Evolutionary conservation across 2,888 invertebrate species (phyloP).

Genomic region (Drosophila flavopinicola): DNA sequence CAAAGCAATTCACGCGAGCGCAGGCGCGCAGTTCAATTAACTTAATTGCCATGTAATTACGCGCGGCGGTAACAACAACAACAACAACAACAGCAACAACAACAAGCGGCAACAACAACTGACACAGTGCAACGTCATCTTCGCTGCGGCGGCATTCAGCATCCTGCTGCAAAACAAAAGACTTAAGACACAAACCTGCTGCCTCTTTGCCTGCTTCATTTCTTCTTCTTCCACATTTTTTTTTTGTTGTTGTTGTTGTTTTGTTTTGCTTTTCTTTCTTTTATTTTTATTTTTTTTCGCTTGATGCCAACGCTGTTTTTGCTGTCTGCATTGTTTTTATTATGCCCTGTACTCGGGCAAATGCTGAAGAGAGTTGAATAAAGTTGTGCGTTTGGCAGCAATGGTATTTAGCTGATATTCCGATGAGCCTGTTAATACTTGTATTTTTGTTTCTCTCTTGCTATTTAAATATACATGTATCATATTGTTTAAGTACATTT

Average conservation of each 20-base stretch:
- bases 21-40: constrained; percentile 83
- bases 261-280: constrained; percentile 14
- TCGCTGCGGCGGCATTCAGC: constrained; percentile 50
- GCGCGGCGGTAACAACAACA: constrained; percentile 37
- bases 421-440: too few relatives aligned
- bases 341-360: background rate
- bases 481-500: too few relatives aligned
- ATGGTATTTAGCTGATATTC: constrained; percentile 22
- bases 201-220: constrained; percentile 17
- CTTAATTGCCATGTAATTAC: constrained; percentile 84
- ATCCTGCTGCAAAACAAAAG: constrained; percentile 76
- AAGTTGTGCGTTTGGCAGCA: too few relatives aligned
- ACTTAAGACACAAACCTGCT: constrained; percentile 79
- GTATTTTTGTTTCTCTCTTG: too few relatives aligned
- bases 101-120: constrained; percentile 16
- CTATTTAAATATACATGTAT: too few relatives aligned
- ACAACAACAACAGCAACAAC: constrained; percentile 16
- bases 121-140: constrained; percentile 48
- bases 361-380: background rate
- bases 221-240: constrained; percentile 10
- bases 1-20: constrained; percentile 68
- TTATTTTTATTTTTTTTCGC: background rate
- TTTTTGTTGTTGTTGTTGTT: constrained; percentile 10
- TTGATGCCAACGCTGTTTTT: constrained; percentile 12
- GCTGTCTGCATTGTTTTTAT: constrained; percentile 32